phyloP scores from a whole-genome alignment of 2,113 vertebrate genomes.

The Gadus macrocephalus region DNA sequence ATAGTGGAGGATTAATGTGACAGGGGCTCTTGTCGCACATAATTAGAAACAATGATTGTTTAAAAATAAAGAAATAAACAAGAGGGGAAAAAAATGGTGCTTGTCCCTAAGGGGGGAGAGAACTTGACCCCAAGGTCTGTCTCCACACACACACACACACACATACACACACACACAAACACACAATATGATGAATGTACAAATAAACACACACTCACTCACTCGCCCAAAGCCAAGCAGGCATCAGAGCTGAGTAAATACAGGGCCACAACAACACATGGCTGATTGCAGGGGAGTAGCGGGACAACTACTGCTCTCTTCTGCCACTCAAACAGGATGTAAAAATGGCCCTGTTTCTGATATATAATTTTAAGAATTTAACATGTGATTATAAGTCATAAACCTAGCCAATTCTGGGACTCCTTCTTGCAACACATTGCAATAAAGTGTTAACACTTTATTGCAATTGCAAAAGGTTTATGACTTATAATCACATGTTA shows the following conservation, averaged over 20 bases:
- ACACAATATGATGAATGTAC: slow-evolving; percentile 13
- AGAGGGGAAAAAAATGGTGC: slow-evolving; percentile 37
- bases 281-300: slow-evolving; percentile 42
- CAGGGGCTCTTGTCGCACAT: slow-evolving; percentile 77
- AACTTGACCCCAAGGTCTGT: slow-evolving; percentile 67
- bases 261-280: slow-evolving; percentile 61
- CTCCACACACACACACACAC: slow-evolving; percentile 14
- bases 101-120: slow-evolving; percentile 75
- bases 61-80: slow-evolving; percentile 50
- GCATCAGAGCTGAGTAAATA: slow-evolving; percentile 67
- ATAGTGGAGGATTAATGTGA: slow-evolving; percentile 88
- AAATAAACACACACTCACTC: slow-evolving; percentile 23
- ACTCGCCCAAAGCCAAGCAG: slow-evolving; percentile 25
- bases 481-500: no score
- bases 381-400: no score
- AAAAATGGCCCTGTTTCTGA: no score
- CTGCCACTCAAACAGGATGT: no score
- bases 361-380: no score
- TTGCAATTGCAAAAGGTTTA: no score
- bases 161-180: slow-evolving; percentile 5
- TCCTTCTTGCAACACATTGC: no score
- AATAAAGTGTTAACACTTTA: no score
- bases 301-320: no score
- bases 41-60: slow-evolving; percentile 82
- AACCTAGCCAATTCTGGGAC: no score